These are phyloP conservation scores for Arge pagana DNA, from an alignment of 2,888 invertebrate species.

Conservation along the genomic window DNA sequence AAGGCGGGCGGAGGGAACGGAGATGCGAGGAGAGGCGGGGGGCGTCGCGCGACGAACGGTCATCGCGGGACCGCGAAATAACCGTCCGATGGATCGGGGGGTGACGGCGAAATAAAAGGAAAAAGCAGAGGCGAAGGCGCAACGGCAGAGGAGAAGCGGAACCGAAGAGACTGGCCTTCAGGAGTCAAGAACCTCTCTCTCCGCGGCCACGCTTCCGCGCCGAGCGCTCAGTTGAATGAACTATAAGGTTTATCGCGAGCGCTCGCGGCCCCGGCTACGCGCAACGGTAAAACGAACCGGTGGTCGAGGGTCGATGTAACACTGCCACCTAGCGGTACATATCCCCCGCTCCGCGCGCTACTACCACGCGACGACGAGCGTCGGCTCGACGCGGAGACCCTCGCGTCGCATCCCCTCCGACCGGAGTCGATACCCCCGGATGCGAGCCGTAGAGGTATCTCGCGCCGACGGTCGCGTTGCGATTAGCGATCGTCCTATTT, in stretches of 20 bases:
- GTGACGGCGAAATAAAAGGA: slow-evolving; percentile 30
- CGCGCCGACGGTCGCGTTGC: no score
- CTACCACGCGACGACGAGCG: no score
- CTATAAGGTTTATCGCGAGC: slow-evolving; percentile 35
- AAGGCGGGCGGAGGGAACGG: slow-evolving; percentile 31
- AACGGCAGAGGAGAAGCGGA: slow-evolving; percentile 49
- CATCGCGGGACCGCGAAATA: no score
- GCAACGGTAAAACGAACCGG: slow-evolving; percentile 48
- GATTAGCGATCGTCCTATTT: no score
- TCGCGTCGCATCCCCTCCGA: no score
- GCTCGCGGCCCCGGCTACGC: slow-evolving; percentile 26
- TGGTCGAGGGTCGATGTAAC: slow-evolving; percentile 39
- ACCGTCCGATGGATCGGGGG: slow-evolving; percentile 8
- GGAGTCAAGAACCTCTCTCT: slow-evolving; percentile 43
- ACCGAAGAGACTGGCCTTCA: slow-evolving; percentile 21
- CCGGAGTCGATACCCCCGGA: no score
- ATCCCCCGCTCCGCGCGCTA: slow-evolving; percentile 36
- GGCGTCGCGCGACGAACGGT: slow-evolving; percentile 51
- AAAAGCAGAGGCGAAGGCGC: slow-evolving; percentile 31
- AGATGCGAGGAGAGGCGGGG: slow-evolving; percentile 29
- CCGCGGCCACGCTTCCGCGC: slow-evolving; percentile 37
- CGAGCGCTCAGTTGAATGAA: slow-evolving; percentile 47
- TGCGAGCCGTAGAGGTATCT: no score
- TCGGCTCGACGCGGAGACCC: no score
- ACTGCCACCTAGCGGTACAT: slow-evolving; percentile 52